Percentiles rank a stretch among this genome's conserved stretches.
Evolutionary conservation across 2,113 vertebrate species (phyloP).

Genomic region (Monarcha castaneiventris): DNA sequence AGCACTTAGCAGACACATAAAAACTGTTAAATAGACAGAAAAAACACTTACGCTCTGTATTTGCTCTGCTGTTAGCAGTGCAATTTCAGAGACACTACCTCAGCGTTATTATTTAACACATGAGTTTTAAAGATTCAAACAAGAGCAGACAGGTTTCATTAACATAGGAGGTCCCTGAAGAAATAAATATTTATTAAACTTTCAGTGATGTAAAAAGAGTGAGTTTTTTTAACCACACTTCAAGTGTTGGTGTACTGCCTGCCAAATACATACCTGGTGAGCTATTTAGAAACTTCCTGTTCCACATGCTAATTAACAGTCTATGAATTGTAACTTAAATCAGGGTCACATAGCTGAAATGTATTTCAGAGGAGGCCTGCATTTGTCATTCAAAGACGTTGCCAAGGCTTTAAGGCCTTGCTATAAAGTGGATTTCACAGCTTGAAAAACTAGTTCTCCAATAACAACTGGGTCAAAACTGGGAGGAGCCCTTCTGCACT

Average conservation of each 20-base stretch:
- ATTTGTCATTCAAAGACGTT: conserved; percentile 49
- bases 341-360: conserved; percentile 34
- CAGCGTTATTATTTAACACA: neutral
- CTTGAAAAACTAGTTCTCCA: conserved; percentile 21
- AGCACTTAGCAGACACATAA: conserved; percentile 41
- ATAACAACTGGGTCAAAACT: conserved; percentile 8
- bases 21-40: conserved; percentile 40
- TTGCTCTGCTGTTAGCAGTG: neutral
- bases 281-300: conserved; percentile 71
- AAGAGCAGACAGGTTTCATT: conserved; percentile 45
- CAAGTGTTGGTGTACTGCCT: conserved; percentile 27
- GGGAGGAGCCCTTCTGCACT: neutral
- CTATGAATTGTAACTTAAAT: conserved; percentile 66
- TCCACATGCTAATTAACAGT: conserved; percentile 69
- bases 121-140: conserved; percentile 44
- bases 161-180: conserved; percentile 54
- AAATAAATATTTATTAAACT: conserved; percentile 44
- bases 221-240: neutral
- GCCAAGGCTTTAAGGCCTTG: conserved; percentile 31
- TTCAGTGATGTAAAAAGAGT: conserved; percentile 38
- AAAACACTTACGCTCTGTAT: neutral
- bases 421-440: conserved; percentile 2
- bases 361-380: conserved; percentile 15
- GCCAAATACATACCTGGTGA: conserved; percentile 58
- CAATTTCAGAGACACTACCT: conserved; percentile 41